These are phyloP conservation scores for Plagodis dolabraria DNA, from an alignment of 2,888 invertebrate species.

Conservation along the genomic window DNA sequence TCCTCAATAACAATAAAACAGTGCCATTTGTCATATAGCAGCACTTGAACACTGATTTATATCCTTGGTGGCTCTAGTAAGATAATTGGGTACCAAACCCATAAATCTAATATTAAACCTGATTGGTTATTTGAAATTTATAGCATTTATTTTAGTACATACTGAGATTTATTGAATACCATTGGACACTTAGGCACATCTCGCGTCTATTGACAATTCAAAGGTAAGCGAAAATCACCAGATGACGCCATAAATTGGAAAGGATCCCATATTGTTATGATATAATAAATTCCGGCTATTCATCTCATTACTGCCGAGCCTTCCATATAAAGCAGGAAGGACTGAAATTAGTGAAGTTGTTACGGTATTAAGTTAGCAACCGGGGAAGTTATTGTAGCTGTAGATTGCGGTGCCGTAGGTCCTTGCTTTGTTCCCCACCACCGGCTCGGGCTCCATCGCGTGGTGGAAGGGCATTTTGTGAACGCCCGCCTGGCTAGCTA, in stretches of 20 bases:
- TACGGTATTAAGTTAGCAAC: not conserved
- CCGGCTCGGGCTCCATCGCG: no score
- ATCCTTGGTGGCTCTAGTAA: not conserved
- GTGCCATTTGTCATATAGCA: not conserved
- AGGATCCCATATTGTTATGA: slow-evolving; percentile 44
- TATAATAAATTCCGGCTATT: slow-evolving; percentile 47
- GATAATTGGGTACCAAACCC: not conserved
- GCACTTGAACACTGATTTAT: not conserved
- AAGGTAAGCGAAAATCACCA: slow-evolving; percentile 28
- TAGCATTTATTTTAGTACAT: not conserved
- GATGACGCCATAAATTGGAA: slow-evolving; percentile 38
- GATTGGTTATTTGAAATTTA: not conserved
- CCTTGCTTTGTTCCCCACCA: no score
- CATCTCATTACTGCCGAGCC: slow-evolving; percentile 63
- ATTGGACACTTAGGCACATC: not conserved
- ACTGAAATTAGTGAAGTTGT: slow-evolving; percentile 1
- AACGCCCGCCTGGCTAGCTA: no score
- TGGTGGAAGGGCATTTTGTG: no score
- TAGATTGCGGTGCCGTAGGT: no score
- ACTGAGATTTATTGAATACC: slow-evolving; percentile 5
- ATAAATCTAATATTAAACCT: not conserved
- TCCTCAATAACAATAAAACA: not conserved
- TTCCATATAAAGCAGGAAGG: slow-evolving; percentile 55
- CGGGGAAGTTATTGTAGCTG: no score
- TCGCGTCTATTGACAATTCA: slow-evolving; percentile 10